Evolutionary conservation across 2,797 vertebrate species (phyloP).

Genomic region (Tadarida brasiliensis): DNA sequence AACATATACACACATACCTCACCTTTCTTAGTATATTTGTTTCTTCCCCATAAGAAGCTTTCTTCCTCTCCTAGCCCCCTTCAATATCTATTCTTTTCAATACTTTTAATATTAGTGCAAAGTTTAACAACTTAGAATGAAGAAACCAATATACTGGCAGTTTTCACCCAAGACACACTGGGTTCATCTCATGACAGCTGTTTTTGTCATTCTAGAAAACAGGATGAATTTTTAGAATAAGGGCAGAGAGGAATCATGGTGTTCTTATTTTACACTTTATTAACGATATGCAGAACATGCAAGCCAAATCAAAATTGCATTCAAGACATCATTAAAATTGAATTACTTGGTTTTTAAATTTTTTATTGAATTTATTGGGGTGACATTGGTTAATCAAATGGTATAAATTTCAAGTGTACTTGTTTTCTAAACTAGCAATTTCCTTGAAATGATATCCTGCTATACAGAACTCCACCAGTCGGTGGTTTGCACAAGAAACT

Average conservation of each 20-base stretch:
- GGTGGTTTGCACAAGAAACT: not conserved
- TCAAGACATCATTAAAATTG: conserved; percentile 39
- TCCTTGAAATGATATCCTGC: conserved; percentile 37
- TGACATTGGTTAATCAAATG: not conserved
- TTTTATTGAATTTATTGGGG: not conserved
- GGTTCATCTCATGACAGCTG: not conserved
- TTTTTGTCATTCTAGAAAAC: conserved; percentile 48
- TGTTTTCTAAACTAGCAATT: conserved; percentile 57
- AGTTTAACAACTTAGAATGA: not conserved
- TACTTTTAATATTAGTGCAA: conserved; percentile 18
- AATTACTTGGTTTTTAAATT: conserved; percentile 53
- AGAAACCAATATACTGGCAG: conserved; percentile 34
- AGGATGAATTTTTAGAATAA: conserved; percentile 26
- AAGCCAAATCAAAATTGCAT: not conserved
- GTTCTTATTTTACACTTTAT: conserved; percentile 60
- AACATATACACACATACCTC: not conserved
- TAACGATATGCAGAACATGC: conserved; percentile 48
- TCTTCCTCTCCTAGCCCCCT: not conserved
- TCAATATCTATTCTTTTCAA: not conserved
- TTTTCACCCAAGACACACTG: conserved; percentile 45
- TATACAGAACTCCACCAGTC: conserved; percentile 44
- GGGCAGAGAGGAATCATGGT: not conserved
- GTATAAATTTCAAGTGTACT: not conserved
- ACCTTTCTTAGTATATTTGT: conserved; percentile 9
- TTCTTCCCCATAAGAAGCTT: conserved; percentile 24